Evolutionary conservation across 2,888 invertebrate genomes (phyloP).

Genomic region (Hyalella azteca): DNA sequence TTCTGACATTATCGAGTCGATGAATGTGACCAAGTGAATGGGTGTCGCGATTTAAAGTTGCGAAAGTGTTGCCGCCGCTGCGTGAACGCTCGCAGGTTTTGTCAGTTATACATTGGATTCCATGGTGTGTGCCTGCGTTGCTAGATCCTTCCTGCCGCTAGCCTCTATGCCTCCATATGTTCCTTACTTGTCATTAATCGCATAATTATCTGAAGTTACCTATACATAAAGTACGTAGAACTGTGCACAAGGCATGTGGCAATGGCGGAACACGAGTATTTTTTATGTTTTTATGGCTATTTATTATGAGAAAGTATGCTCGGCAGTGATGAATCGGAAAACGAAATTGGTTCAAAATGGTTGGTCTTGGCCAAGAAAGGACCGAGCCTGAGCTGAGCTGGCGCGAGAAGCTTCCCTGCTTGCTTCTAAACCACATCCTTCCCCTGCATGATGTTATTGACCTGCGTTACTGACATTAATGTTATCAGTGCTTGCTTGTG

Average conservation of each 20-base stretch:
- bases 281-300: not conserved
- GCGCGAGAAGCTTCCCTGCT: not conserved
- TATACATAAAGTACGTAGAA: not conserved
- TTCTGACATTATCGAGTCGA: not conserved
- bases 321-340: conserved; percentile 27
- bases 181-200: conserved; percentile 7
- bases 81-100: conserved; percentile 28
- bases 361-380: conserved; percentile 32
- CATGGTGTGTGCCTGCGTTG: conserved; percentile 44
- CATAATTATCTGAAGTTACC: not conserved
- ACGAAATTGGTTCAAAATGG: conserved; percentile 36
- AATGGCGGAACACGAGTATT: not conserved
- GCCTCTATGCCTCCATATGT: conserved; percentile 53
- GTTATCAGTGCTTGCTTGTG: too few species aligned
- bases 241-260: not conserved
- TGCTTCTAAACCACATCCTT: conserved; percentile 19
- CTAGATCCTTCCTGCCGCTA: conserved; percentile 44
- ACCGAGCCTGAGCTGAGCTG: conserved; percentile 6
- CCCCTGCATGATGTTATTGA: too few species aligned
- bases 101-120: conserved; percentile 37
- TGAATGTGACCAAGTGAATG: conserved; percentile 22
- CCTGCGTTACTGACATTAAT: too few species aligned
- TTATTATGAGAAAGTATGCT: conserved; percentile 29
- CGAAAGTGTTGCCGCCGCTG: conserved; percentile 22
- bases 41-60: conserved; percentile 32